Evolutionary conservation across 2,113 vertebrate genomes (phyloP).

Genomic region (Xenopus borealis): DNA sequence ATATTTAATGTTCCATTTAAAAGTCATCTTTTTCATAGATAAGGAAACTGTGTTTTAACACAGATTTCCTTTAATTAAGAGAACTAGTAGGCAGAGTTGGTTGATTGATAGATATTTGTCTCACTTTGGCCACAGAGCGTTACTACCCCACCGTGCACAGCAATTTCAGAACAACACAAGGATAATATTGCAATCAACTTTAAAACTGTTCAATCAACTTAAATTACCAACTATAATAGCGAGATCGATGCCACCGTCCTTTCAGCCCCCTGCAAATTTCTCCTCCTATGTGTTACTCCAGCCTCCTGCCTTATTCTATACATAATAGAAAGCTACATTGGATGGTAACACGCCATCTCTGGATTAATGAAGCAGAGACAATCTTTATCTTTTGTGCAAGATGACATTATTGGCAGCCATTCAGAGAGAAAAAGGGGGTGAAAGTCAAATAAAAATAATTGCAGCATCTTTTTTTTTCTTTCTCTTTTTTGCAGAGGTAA

Average conservation of each 20-base stretch:
- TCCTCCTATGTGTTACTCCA: background rate
- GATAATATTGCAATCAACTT: slow-evolving; percentile 11
- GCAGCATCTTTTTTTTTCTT: slow-evolving; percentile 54
- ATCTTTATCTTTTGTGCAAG: slow-evolving; percentile 68
- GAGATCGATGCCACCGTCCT: slow-evolving; percentile 5
- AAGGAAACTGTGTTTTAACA: background rate
- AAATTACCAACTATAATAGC: slow-evolving; percentile 8
- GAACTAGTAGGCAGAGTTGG: background rate
- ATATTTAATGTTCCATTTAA: background rate
- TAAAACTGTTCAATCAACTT: slow-evolving; percentile 11
- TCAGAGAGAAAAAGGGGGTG: slow-evolving; percentile 54
- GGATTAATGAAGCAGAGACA: slow-evolving; percentile 68
- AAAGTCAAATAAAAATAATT: slow-evolving; percentile 58
- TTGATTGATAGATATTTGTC: background rate
- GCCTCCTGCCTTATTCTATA: slow-evolving; percentile 58
- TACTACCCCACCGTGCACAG: background rate
- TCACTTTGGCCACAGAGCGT: background rate
- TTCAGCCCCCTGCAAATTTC: background rate
- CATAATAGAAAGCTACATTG: slow-evolving; percentile 66
- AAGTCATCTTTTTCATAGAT: background rate
- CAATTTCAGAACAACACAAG: slow-evolving; percentile 2
- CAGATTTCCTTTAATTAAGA: background rate
- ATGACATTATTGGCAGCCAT: slow-evolving; percentile 65
- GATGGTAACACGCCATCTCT: slow-evolving; percentile 62
- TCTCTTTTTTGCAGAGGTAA: background rate